Evolutionary conservation across 2,888 invertebrate species (phyloP).

Genomic region (Nomada ruficornis): DNA sequence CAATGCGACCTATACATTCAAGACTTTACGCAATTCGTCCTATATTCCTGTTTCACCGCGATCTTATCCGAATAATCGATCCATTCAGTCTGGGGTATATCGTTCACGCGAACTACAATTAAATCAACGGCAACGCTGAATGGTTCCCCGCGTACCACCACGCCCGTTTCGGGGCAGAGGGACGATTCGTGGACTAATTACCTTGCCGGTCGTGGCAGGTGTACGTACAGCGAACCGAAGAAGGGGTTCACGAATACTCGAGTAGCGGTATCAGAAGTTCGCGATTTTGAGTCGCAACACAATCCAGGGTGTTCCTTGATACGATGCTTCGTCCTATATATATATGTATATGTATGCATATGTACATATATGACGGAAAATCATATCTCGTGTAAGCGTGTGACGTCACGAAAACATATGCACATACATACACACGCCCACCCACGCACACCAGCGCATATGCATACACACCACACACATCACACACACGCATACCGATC

Average conservation of each 20-base stretch:
- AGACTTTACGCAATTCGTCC: constrained; percentile 14
- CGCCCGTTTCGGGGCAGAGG: too few relatives aligned
- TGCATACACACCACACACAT: not conserved
- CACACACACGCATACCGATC: not conserved
- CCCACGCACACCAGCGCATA: not conserved
- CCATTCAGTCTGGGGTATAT: not conserved
- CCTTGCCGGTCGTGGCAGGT: constrained; percentile 29
- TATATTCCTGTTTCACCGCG: not conserved
- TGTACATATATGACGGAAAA: too few relatives aligned
- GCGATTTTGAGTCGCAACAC: constrained; percentile 44
- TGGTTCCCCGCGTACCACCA: not conserved
- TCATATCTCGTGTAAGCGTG: too few relatives aligned
- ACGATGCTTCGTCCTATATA: constrained; percentile 17
- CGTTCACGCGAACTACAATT: constrained; percentile 3
- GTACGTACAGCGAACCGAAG: constrained; percentile 33
- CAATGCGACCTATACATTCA: not conserved
- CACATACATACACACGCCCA: not conserved
- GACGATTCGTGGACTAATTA: not conserved
- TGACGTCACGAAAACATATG: not conserved
- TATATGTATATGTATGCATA: constrained; percentile 1
- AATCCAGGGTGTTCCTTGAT: constrained; percentile 37
- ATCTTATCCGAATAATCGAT: not conserved
- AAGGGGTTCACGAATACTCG: constrained; percentile 23
- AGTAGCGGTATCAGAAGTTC: constrained; percentile 26
- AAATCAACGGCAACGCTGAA: not conserved